A percentile compares a stretch with the other conserved stretches of the same genome.
Conservation (phyloP, 2,113 vertebrate species). For the Cavia aperea region DNA sequence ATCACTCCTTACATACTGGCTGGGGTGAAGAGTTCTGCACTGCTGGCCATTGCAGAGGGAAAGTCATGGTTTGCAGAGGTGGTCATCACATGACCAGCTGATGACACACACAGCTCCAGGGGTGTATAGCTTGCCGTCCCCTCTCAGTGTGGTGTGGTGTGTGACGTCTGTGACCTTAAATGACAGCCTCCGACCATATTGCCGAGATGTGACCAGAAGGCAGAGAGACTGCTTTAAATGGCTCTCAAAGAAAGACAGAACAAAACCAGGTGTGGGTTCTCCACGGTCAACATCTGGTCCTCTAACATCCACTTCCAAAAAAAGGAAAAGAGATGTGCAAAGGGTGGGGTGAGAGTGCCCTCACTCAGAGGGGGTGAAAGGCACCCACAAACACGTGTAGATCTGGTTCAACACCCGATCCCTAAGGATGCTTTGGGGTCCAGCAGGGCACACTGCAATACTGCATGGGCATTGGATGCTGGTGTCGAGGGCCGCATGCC, state of each 20-base stretch:
- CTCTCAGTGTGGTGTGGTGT: neutral
- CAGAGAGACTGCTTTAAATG: neutral
- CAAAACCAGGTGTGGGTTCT: neutral
- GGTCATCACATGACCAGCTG: neutral
- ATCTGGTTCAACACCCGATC: neutral
- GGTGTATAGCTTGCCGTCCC: neutral
- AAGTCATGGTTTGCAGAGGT: neutral
- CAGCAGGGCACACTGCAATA: neutral
- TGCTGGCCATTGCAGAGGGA: neutral
- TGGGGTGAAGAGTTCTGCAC: neutral
- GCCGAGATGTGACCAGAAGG: neutral
- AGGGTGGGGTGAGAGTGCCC: rapidly evolving
- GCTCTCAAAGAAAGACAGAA: neutral
- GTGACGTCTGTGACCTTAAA: neutral
- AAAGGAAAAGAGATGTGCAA: neutral
- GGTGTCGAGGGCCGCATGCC: neutral
- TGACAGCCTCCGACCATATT: neutral
- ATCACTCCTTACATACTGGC: neutral
- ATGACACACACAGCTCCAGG: neutral
- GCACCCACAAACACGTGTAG: neutral
- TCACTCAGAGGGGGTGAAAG: neutral
- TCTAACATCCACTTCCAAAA: neutral
- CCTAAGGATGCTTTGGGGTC: neutral
- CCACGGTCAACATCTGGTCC: neutral
- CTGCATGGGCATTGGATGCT: neutral